phyloP scores from a whole-genome alignment of 2,888 invertebrate genomes.

The Eudemis profundana region DNA sequence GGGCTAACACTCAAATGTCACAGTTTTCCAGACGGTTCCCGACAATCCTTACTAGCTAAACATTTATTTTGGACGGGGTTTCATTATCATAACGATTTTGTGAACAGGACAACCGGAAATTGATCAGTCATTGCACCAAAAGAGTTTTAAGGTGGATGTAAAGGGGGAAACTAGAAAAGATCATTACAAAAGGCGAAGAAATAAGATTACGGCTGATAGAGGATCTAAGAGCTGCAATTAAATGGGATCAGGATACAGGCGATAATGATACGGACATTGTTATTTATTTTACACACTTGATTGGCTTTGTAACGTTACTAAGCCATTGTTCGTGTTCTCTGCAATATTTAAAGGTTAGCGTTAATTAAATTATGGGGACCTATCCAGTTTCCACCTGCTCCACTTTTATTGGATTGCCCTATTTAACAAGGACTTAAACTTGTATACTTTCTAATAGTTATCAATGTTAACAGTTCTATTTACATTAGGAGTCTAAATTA shows the following conservation, averaged over 20 bases:
- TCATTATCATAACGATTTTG: no score
- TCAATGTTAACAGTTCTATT: neutral
- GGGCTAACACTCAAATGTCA: conserved; percentile 45
- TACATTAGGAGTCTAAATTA: neutral
- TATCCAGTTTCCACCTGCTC: conserved; percentile 39
- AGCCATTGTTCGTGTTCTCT: conserved; percentile 35
- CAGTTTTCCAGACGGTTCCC: conserved; percentile 14
- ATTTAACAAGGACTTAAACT: conserved; percentile 33
- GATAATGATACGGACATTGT: neutral
- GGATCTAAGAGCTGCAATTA: no score
- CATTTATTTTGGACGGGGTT: no score
- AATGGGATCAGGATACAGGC: neutral
- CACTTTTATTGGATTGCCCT: conserved; percentile 39
- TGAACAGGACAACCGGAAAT: no score
- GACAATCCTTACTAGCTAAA: no score
- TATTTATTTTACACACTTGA: conserved; percentile 15
- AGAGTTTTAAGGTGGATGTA: no score
- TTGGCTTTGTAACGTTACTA: conserved; percentile 35
- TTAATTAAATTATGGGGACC: conserved; percentile 43
- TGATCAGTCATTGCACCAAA: no score
- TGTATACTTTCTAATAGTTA: conserved; percentile 12
- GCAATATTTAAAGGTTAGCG: conserved; percentile 31
- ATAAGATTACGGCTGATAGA: no score
- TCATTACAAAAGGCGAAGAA: no score
- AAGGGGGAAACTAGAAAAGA: no score